Evolutionary conservation across 2,888 invertebrate genomes (phyloP), one percentile per base, ranked within the genome.

Genomic region (Lepidochitona cinerea): DNA sequence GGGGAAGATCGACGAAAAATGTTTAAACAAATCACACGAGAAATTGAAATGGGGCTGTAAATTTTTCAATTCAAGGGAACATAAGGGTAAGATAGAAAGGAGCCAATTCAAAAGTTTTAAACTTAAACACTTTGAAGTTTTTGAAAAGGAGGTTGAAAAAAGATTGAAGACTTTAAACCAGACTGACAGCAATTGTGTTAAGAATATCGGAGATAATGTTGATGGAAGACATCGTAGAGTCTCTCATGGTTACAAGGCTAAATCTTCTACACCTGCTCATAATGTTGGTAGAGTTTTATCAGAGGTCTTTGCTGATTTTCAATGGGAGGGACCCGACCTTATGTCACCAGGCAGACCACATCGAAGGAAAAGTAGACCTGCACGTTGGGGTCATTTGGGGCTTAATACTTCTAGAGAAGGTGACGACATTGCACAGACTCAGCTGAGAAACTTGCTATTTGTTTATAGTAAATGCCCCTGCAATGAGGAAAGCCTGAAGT

Each of bases 11-110:
- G 32, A 59, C 26, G 59, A 59, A 14, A 23, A 26, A 14, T 14
- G 29, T 2, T 4, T 59, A 32, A 59, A 59, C 29, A 59, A 59
- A 59, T 23, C 59, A 4, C 29, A 32, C 32, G 29, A 29, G 23
- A 66, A 29, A 7, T 54, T 86, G 5, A 82, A 83, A 73, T 86
- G 87, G 85, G 83, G 85, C 26, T 87, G 79, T 68, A 87, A 85
- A 65, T 82, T 86, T 54, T 86, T 84, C 70, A 81, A 79, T 72
- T 81, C 84, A 12, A 73, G 68, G 33, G 37, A 68, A 32, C 72
- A 74, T 53, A 74, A 70, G 32, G 74, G 78, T 14, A 78, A 76
- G 59, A 74, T 81, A 9, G 81, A 82, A 36, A 76, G 77, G 64
- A 77, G 80, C 65, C 76, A 73, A 35, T 76, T 84, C 12, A 80